Evolutionary conservation across 2,888 invertebrate species (phyloP).

Genomic region (Drosophila vallismaia): DNA sequence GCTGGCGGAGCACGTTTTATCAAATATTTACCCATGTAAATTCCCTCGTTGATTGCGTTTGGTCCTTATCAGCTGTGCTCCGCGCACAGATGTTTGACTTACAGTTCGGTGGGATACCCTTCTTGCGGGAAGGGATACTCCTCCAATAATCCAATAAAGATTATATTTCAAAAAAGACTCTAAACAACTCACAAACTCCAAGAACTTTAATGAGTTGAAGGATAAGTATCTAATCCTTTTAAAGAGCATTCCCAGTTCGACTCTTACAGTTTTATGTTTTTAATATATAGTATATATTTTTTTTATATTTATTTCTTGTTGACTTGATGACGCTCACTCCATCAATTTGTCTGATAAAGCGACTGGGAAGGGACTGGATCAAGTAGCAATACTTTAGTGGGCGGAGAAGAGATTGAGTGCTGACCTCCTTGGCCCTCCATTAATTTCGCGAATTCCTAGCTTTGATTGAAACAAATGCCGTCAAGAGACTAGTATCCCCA

Average conservation of each 20-base stretch:
- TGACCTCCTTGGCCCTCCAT: conserved; percentile 7
- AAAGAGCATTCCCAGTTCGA: neutral
- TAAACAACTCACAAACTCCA: too few species aligned
- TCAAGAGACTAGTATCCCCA: neutral
- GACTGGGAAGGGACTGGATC: neutral
- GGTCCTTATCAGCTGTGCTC: conserved; percentile 31
- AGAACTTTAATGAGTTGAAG: too few species aligned
- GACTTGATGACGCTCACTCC: neutral
- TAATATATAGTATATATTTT: neutral
- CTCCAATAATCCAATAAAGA: too few species aligned
- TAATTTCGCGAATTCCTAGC: neutral
- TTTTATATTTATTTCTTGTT: neutral
- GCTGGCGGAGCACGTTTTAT: conserved; percentile 38
- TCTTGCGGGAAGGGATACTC: too few species aligned
- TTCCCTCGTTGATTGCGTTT: conserved; percentile 22
- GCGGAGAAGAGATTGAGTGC: neutral
- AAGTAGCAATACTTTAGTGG: conserved; percentile 4
- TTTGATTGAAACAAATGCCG: neutral
- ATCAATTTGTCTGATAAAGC: neutral
- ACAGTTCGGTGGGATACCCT: neutral
- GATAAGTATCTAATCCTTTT: neutral
- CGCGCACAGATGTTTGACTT: conserved; percentile 17
- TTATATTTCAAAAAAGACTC: too few species aligned
- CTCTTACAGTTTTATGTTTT: neutral
- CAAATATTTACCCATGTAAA: conserved; percentile 48